Evolutionary conservation across 2,113 vertebrate genomes (phyloP).

Genomic region (Meriones unguiculatus): DNA sequence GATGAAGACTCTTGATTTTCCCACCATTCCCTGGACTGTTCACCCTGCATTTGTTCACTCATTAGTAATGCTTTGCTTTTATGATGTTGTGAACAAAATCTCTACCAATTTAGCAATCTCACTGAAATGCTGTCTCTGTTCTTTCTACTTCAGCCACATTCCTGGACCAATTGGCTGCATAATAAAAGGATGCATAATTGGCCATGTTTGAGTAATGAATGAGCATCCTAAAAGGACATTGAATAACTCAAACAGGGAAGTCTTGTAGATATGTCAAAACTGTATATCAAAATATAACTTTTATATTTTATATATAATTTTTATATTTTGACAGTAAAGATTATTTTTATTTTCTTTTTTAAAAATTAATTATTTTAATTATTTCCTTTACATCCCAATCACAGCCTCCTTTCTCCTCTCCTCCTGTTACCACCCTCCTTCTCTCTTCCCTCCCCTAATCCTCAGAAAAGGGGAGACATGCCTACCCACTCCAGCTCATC

Average conservation of each 20-base stretch:
- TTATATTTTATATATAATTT: neutral
- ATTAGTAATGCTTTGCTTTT: neutral
- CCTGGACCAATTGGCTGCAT: neutral
- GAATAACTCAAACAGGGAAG: neutral
- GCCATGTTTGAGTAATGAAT: neutral
- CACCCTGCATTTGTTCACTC: neutral
- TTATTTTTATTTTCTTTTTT: neutral
- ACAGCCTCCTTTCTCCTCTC: too few relatives aligned
- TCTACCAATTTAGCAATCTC: neutral
- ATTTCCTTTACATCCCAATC: too few relatives aligned
- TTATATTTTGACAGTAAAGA: neutral
- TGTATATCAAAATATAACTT: neutral
- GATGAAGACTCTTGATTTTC: neutral
- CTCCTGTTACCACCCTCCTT: too few relatives aligned
- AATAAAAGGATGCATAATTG: neutral
- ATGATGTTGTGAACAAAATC: neutral
- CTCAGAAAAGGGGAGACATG: too few relatives aligned
- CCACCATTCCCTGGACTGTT: neutral
- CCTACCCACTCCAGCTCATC: too few relatives aligned
- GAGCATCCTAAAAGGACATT: neutral
- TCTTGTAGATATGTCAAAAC: neutral
- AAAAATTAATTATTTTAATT: too few relatives aligned
- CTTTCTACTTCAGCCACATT: neutral
- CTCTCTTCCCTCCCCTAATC: too few relatives aligned
- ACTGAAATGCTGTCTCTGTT: neutral